Conservation (phyloP, 2,888 invertebrate genomes). For the Hedychridium roseum region DNA sequence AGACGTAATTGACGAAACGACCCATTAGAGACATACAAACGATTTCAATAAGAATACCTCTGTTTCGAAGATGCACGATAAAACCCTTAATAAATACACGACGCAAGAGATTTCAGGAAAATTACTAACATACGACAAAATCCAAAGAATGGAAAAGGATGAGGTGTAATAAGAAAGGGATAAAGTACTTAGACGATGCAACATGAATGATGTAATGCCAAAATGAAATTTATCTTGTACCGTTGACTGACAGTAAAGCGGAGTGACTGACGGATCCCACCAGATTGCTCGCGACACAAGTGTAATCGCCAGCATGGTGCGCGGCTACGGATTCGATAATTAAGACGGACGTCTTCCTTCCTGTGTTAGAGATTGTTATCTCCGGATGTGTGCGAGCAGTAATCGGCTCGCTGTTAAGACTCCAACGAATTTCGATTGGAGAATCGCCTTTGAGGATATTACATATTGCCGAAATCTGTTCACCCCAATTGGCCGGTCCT, state of each 20-base stretch:
- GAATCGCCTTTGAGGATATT: slow-evolving; percentile 81
- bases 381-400: slow-evolving; percentile 47
- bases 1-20: too few species aligned
- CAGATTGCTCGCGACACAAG: slow-evolving; percentile 64
- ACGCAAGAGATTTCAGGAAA: too few species aligned
- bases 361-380: slow-evolving; percentile 51
- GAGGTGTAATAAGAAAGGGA: too few species aligned
- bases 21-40: too few species aligned
- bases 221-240: too few species aligned
- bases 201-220: too few species aligned
- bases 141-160: too few species aligned
- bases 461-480: slow-evolving; percentile 77
- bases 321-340: slow-evolving; percentile 64
- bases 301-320: slow-evolving; percentile 65
- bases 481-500: slow-evolving; percentile 78
- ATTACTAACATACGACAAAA: too few species aligned
- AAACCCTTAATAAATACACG: too few species aligned
- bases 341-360: slow-evolving; percentile 60
- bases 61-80: too few species aligned
- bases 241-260: slow-evolving; percentile 64
- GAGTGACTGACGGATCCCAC: slow-evolving; percentile 65
- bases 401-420: slow-evolving; percentile 58
- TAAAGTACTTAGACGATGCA: too few species aligned
- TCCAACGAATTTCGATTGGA: slow-evolving; percentile 79
- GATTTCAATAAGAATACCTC: too few species aligned